Conservation (phyloP, 2,113 vertebrate genomes). For the Stigmatopora nigra region DNA sequence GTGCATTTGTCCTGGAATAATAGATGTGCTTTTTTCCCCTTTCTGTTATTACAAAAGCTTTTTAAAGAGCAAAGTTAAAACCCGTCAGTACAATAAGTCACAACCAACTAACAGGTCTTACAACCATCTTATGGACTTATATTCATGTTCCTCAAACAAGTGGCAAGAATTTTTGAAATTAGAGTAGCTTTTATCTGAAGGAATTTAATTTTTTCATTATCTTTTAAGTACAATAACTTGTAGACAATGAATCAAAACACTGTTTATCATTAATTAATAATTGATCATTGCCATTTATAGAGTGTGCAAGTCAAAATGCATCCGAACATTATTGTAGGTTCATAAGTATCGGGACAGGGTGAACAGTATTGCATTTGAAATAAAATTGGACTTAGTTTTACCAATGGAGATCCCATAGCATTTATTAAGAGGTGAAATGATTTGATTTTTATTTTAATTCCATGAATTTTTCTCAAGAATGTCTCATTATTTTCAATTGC, state of each 20-base stretch:
- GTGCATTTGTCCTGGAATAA: constrained; percentile 27
- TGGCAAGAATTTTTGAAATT: not conserved
- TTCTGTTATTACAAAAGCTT: constrained; percentile 4
- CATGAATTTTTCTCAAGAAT: too few relatives aligned
- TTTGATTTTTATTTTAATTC: too few relatives aligned
- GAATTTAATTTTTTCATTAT: not conserved
- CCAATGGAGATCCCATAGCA: not conserved
- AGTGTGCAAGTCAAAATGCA: not conserved
- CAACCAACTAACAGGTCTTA: not conserved
- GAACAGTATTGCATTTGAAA: not conserved
- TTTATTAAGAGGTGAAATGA: not conserved
- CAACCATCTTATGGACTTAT: not conserved
- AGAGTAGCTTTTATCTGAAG: not conserved
- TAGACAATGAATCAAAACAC: not conserved
- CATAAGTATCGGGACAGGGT: not conserved
- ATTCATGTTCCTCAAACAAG: not conserved
- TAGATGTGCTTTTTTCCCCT: constrained; percentile 15
- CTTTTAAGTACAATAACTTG: not conserved
- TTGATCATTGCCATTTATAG: too few relatives aligned
- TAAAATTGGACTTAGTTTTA: not conserved
- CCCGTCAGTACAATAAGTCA: not conserved
- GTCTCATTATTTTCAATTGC: not conserved
- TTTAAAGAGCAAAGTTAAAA: constrained; percentile 5
- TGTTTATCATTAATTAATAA: not conserved
- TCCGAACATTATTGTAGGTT: not conserved